Evolutionary conservation across 2,113 vertebrate species (phyloP).

Genomic region (Vidua macroura): DNA sequence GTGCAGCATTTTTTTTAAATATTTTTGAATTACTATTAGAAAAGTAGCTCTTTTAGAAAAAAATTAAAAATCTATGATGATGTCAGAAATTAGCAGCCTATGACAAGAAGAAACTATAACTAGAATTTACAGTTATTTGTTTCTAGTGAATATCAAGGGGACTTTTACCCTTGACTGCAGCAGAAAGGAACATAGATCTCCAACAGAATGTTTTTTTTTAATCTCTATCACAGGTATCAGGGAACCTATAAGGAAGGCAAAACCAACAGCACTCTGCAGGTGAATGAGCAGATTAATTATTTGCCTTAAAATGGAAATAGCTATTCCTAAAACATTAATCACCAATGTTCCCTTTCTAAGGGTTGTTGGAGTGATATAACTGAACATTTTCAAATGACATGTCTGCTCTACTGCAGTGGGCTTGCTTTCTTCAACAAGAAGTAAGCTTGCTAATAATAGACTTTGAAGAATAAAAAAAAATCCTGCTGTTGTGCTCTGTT

Average conservation of each 20-base stretch:
- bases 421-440: neutral
- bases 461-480: neutral
- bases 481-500: neutral
- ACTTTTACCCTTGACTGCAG: neutral
- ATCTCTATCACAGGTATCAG: neutral
- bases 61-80: neutral
- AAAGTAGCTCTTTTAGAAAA: neutral
- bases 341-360: neutral
- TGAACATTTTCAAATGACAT: neutral
- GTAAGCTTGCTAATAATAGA: neutral
- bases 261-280: neutral
- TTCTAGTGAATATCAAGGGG: neutral
- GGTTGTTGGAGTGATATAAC: neutral
- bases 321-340: neutral
- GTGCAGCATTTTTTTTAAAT: neutral
- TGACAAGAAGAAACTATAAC: neutral
- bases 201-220: neutral
- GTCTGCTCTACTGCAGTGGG: neutral
- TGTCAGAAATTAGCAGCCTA: neutral
- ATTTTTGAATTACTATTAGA: neutral
- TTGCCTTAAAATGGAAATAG: neutral
- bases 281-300: neutral
- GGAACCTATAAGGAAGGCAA: neutral
- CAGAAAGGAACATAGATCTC: neutral
- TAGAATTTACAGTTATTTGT: neutral